phyloP scores from a whole-genome alignment of 2,888 invertebrate genomes.

The Ctenicera cuprea region DNA sequence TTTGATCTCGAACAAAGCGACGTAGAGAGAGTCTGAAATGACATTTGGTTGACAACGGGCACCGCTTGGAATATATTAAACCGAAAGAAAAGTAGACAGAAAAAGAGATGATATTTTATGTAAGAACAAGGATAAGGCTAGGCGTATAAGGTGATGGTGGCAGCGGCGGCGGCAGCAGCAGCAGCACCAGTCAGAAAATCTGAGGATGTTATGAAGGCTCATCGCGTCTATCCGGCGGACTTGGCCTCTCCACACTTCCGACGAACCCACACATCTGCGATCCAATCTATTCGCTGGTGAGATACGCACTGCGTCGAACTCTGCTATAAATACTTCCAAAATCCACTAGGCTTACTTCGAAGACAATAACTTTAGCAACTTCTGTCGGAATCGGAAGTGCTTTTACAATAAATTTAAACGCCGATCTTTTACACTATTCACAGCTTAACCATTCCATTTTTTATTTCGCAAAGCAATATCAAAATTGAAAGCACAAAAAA shows the following conservation, averaged over 20 bases:
- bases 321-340: conserved; percentile 33
- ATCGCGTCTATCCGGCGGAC: conserved; percentile 26
- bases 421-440: conserved; percentile 15
- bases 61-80: conserved; percentile 35
- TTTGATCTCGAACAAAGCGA: conserved; percentile 27
- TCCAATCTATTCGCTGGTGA: conserved; percentile 25
- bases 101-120: conserved; percentile 17
- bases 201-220: conserved; percentile 32
- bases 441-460: neutral
- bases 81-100: conserved; percentile 22
- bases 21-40: conserved; percentile 17
- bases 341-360: conserved; percentile 19
- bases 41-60: conserved; percentile 29
- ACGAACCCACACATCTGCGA: conserved; percentile 26
- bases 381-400: conserved; percentile 10
- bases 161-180: neutral
- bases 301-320: conserved; percentile 38
- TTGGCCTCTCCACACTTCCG: conserved; percentile 34
- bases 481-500: too few relatives aligned
- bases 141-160: neutral
- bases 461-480: too few relatives aligned
- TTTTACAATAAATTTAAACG: conserved; percentile 24
- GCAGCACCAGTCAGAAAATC: neutral
- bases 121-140: conserved; percentile 16
- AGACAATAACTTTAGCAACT: conserved; percentile 28